Evolutionary conservation across 2,888 invertebrate genomes (phyloP), one percentile per base, ranked within the genome.

Genomic region (Cremastinae sp.): DNA sequence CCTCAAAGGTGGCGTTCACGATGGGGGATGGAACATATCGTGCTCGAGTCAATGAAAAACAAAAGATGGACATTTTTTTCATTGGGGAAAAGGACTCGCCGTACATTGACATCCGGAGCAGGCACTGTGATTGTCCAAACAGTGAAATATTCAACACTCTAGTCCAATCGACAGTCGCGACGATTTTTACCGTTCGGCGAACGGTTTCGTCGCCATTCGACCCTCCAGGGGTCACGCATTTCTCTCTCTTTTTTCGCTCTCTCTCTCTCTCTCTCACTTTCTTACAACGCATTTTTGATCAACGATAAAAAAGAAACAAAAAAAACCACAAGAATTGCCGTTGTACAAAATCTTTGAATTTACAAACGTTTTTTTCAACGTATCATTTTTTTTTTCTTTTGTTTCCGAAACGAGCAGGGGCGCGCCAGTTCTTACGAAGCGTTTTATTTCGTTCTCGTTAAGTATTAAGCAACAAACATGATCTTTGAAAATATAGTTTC

Each of bases 171-270:
- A 75, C 79, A 68, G 75, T 80, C 79, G 75, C 66, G 79, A 71
- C 73, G 78, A 75, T 61, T 22, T 36, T 70, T 14, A 56, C 51
- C 66, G 62, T 59, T 61, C 12, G 20, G 14, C 74, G 53, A 64
- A 51, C 65, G 34, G 62, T 77, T 59, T 56, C 77, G 77, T 68
- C 73, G 36, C 41, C 38, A 38, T 58, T 43, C 36, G 58, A 78
- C 83, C 83, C 83, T 54, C 84, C 83, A 81, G 82, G 82, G 82
- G 82, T 78, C 64, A 51, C 53, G 41, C 53, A 43, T 69, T n/a
- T 56, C 14, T 53, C 49, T 69, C 16, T 54, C 22, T 38, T 36
- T 41, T 71, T n/a, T 22, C 10, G 62, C 38, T 54, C 36, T 43
- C 38, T 61, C 45, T 53, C 43, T 65, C 77, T 69, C 45, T 66